A percentile compares a stretch with the other conserved stretches of the same genome.
Evolutionary conservation across 2,797 vertebrate species (phyloP).

Genomic region (Geranospiza caerulescens): DNA sequence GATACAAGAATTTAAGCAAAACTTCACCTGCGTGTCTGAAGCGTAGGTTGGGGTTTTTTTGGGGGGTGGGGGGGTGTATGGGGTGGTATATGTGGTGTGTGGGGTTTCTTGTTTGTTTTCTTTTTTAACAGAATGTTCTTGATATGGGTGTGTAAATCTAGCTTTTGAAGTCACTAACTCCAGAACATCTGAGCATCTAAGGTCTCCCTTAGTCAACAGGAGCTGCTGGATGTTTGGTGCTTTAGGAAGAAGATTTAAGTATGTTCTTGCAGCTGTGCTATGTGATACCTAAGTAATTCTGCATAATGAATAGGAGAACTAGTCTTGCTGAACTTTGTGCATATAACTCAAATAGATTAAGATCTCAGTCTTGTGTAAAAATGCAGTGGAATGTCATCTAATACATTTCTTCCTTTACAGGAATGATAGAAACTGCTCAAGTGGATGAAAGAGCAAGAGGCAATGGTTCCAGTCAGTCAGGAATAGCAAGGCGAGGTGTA

Average conservation of each 20-base stretch:
- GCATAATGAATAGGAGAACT: not conserved
- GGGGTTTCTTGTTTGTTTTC: not conserved
- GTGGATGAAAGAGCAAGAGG: slow-evolving; percentile 92
- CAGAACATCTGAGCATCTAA: not conserved
- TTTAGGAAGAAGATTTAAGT: not conserved
- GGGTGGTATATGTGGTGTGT: too few species aligned
- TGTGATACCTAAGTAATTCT: not conserved
- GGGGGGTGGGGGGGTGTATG: not conserved
- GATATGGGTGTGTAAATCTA: not conserved
- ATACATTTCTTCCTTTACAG: slow-evolving; percentile 68
- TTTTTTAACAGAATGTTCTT: not conserved
- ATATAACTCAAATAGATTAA: not conserved
- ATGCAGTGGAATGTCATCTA: not conserved
- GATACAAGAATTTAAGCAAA: not conserved
- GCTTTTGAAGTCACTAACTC: not conserved
- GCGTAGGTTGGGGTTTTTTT: not conserved
- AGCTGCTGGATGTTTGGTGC: not conserved
- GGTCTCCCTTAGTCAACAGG: not conserved
- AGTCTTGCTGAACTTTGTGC: not conserved
- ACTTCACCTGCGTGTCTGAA: not conserved
- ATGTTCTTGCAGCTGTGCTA: not conserved
- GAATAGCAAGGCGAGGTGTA: slow-evolving; percentile 86
- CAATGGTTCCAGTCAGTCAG: slow-evolving; percentile 88
- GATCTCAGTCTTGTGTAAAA: not conserved
- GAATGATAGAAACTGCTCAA: slow-evolving; percentile 97